Percentiles rank a stretch among this genome's conserved stretches.
Evolutionary conservation across 1,140 invertebrate genomes (phyloP).

Genomic region (Hesperophylax magnus): DNA sequence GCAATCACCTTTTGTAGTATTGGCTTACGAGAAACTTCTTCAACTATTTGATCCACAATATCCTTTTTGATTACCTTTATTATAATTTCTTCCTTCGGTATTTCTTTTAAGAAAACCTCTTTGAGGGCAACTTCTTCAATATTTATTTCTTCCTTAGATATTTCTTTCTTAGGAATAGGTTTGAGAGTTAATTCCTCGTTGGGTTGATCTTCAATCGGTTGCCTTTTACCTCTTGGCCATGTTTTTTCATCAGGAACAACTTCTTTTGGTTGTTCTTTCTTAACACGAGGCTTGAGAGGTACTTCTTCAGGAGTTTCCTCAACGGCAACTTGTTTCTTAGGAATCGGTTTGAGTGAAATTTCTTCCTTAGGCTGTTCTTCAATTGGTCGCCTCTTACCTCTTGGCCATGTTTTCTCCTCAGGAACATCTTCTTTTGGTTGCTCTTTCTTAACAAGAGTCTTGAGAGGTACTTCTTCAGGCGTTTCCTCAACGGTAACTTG

Average conservation of each 20-base stretch:
- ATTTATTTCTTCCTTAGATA: conserved; percentile 60
- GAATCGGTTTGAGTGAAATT: conserved; percentile 66
- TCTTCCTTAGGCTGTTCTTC: conserved; percentile 63
- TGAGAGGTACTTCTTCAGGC: conserved; percentile 64
- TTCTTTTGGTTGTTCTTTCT: conserved; percentile 60
- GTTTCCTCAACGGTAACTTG: conserved; percentile 61
- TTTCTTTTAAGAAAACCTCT: conserved; percentile 63
- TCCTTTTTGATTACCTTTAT: conserved; percentile 63
- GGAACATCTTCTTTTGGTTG: conserved; percentile 60
- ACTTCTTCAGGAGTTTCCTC: conserved; percentile 61
- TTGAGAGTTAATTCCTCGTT: conserved; percentile 59
- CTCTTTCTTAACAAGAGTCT: conserved; percentile 64
- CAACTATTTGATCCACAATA: conserved; percentile 63
- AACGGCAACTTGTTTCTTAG: conserved; percentile 59
- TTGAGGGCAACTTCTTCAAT: conserved; percentile 64
- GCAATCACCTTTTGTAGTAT: conserved; percentile 61
- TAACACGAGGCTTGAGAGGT: conserved; percentile 58
- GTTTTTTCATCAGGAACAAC: conserved; percentile 63
- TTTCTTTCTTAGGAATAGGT: conserved; percentile 57
- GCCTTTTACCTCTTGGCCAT: conserved; percentile 66
- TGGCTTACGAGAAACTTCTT: conserved; percentile 65
- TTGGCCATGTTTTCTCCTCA: conserved; percentile 65
- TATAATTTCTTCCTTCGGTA: conserved; percentile 60
- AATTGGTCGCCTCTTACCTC: conserved; percentile 64
- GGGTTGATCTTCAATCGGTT: conserved; percentile 61